Base-by-base conservation (phyloP, 2,113 vertebrate genomes). In the Brachirus orientalis region DNA sequence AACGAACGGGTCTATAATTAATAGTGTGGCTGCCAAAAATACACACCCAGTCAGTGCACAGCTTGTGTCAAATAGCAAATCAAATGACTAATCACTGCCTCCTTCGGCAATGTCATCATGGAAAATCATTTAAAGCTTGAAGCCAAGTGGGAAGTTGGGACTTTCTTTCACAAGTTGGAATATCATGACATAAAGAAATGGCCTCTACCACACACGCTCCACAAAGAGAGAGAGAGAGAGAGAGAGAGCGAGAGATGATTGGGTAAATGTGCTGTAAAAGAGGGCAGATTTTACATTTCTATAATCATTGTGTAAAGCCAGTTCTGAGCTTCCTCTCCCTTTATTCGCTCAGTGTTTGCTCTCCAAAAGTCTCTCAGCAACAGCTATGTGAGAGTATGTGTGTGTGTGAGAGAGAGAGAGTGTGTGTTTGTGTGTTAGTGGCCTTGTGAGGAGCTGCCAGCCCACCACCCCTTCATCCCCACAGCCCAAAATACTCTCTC, bases 281-380 rank as follows among this genome's bases (percentile, higher is more conserved):
- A 72, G 51, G 69, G 40, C 48, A 67, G 58, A 72, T 72, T 78
- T 78, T 82, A 63, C 60, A 72, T 80, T 77, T 79, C 63, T 71
- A 60, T 62, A 79, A 74, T 17, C 50, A 41, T 50, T 47, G 57
- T 58, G 41, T 66, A 41, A 61, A 71, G 78, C 67, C 68, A 20
- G 47, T 60, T 65, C 76, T 76, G 51, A 19, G 72, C 73, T 72
- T 86, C 75, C 62, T 80, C 71, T 71, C 19, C 63, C 65, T 77
- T 76, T 46, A 75, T 63, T 52, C 75, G 56, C 75, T 65, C 72
- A 74, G 82, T 81, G 85, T 89, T 87, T 78, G 77, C 79, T 67
- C 76, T 82, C 74, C 60, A 70, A 65, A 84, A 70, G 82, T 85
- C 82, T 82, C 80, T 72, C 76, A 72, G 82, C 81, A 87, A 86